phyloP scores from a whole-genome alignment of 2,113 vertebrate genomes.

The Ochotona curzoniae region DNA sequence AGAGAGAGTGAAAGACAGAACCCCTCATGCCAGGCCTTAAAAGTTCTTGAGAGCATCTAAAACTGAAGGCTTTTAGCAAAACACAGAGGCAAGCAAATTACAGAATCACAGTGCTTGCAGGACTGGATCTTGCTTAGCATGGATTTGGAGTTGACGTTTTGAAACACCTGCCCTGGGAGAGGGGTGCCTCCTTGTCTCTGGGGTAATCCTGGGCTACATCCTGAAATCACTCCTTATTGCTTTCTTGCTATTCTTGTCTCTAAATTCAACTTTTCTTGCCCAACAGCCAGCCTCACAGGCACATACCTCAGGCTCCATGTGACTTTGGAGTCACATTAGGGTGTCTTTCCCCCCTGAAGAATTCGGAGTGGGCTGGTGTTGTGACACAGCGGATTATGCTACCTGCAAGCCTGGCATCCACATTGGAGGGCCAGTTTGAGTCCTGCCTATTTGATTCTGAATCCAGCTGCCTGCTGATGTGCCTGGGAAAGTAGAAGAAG shows the following conservation, averaged over 20 bases:
- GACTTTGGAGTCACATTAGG: neutral
- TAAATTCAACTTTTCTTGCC: neutral
- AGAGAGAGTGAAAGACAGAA: neutral
- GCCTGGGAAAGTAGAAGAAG: too few species aligned
- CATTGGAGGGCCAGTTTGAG: too few species aligned
- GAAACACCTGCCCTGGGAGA: neutral
- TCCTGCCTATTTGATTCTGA: too few species aligned
- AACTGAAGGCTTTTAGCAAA: conserved; percentile 50
- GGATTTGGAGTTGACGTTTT: neutral
- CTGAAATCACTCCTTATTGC: neutral
- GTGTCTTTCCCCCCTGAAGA: neutral
- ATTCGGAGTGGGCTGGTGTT: too few species aligned
- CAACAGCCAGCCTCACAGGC: neutral
- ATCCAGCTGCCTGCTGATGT: too few species aligned
- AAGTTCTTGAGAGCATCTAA: conserved; percentile 30
- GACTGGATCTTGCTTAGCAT: neutral
- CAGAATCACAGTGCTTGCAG: conserved; percentile 38
- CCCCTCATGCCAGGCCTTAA: conserved; percentile 22
- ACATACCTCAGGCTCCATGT: neutral
- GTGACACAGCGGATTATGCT: too few species aligned
- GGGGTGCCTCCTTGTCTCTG: neutral
- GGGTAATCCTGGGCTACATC: neutral
- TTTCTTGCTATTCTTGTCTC: neutral
- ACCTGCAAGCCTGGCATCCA: too few species aligned
- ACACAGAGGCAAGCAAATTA: conserved; percentile 54